phyloP scores from a whole-genome alignment of 2,797 vertebrate species.

The Takifugu rubripes region DNA sequence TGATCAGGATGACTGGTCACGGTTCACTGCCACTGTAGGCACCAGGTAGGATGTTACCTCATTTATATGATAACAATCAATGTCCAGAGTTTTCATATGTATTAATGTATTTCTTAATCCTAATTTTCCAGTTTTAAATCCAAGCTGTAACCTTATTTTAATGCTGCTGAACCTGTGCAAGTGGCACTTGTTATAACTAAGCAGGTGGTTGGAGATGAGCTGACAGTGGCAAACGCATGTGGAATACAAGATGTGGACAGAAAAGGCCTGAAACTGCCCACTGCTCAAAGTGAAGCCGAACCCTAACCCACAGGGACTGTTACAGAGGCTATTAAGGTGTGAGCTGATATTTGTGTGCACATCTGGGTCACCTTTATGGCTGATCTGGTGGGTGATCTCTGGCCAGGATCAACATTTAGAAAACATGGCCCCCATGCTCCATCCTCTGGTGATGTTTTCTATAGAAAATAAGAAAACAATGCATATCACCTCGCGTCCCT shows the following conservation, averaged over 20 bases:
- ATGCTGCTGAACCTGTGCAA: no score
- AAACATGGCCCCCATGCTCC: no score
- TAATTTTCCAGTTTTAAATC: no score
- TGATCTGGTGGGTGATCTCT: conserved; percentile 91
- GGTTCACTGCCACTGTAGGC: conserved; percentile 86
- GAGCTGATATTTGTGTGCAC: conserved; percentile 48
- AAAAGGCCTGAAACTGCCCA: conserved; percentile 91
- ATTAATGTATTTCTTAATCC: no score
- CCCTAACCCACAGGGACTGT: conserved; percentile 72
- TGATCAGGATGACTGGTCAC: conserved; percentile 92
- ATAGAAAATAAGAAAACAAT: no score
- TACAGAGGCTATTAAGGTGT: conserved; percentile 92
- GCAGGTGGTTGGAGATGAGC: conserved; percentile 89
- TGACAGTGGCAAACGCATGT: conserved; percentile 91
- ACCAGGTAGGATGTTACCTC: conserved; percentile 70
- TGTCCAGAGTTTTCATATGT: no score
- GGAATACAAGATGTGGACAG: conserved; percentile 88
- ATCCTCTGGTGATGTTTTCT: no score
- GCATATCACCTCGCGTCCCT: conserved; percentile 21
- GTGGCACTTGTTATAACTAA: no score
- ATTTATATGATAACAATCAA: not conserved
- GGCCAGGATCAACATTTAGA: conserved; percentile 25
- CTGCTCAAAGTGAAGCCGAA: conserved; percentile 95
- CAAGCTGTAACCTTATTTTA: no score
- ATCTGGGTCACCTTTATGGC: conserved; percentile 82